Conservation (phyloP, 2,888 invertebrate genomes). For the Theretra japonica region DNA sequence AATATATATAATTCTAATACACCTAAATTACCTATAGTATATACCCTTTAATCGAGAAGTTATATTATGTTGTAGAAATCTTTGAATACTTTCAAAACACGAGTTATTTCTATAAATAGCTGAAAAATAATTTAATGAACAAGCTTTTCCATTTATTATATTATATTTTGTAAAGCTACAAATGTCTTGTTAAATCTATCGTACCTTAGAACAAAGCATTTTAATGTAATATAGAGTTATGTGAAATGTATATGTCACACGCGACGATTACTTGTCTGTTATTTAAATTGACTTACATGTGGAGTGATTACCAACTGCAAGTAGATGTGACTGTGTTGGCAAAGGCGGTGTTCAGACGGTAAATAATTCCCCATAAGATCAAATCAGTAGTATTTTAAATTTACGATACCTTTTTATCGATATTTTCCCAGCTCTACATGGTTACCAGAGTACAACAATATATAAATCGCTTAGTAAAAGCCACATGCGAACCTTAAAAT, state of each 20-base stretch:
- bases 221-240: slow-evolving; percentile 23
- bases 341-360: background rate
- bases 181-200: background rate
- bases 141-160: background rate
- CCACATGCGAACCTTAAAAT: too few species aligned
- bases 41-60: background rate
- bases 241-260: background rate
- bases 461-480: too few species aligned
- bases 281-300: slow-evolving; percentile 1
- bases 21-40: background rate
- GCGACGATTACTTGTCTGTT: background rate
- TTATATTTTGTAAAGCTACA: background rate
- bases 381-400: background rate
- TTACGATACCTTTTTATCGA: background rate
- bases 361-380: background rate
- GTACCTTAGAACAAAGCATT: slow-evolving; percentile 23
- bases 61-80: background rate
- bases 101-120: background rate
- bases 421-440: background rate
- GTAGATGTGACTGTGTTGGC: background rate
- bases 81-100: background rate
- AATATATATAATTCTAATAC: background rate
- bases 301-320: slow-evolving; percentile 9
- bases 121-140: background rate
- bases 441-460: too few species aligned